phyloP scores from a whole-genome alignment of 2,797 vertebrate species.

The Sebastes vulpes region DNA sequence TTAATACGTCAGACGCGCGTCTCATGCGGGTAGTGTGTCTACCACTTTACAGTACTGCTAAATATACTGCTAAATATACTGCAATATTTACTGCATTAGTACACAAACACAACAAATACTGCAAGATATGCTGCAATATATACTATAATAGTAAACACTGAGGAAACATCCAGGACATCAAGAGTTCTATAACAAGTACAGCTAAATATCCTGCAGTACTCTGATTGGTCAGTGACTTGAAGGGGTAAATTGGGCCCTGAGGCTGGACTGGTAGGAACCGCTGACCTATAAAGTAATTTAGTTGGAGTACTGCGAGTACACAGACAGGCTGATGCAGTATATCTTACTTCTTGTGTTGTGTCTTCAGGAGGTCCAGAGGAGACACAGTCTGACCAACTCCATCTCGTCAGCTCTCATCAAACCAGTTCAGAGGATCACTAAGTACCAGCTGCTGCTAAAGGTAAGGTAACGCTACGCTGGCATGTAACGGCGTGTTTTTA shows the following conservation, averaged over 20 bases:
- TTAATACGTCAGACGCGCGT: too few species aligned
- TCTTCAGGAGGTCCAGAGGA: conserved; percentile 94
- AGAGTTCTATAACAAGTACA: too few species aligned
- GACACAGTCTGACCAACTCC: conserved; percentile 94
- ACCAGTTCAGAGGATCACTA: conserved; percentile 98
- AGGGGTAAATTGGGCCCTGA: too few species aligned
- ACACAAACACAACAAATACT: neutral
- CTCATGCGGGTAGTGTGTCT: too few species aligned
- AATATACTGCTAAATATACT: neutral
- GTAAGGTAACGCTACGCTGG: conserved; percentile 66
- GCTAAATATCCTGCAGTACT: too few species aligned
- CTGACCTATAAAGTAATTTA: too few species aligned
- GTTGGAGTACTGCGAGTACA: too few species aligned
- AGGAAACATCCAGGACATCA: too few species aligned
- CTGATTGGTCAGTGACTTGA: too few species aligned
- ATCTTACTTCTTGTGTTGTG: neutral
- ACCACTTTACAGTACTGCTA: neutral
- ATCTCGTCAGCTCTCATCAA: conserved; percentile 98
- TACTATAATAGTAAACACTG: neutral
- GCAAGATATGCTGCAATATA: neutral
- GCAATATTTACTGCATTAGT: neutral
- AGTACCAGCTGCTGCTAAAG: conserved; percentile 98
- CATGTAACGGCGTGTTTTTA: too few species aligned
- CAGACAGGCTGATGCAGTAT: too few species aligned
- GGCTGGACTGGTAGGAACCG: too few species aligned